These are phyloP conservation scores for Charina bottae DNA, from an alignment of 2,113 vertebrate genomes.

Conservation along the genomic window DNA sequence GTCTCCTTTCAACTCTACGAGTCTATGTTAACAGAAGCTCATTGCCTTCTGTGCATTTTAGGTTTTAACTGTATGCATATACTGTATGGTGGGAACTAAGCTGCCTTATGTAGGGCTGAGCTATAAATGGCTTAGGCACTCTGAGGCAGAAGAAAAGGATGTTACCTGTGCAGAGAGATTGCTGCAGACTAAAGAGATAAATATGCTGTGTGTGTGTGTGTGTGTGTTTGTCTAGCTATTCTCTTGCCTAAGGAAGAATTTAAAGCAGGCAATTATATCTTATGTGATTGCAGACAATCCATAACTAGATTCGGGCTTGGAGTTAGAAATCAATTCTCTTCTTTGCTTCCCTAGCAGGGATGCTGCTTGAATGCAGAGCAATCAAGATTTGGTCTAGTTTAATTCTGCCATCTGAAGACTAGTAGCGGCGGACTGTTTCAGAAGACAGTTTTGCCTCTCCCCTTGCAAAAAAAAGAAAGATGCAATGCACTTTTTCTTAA, in stretches of 20 bases:
- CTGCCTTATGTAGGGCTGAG: not conserved
- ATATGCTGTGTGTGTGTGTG: not conserved
- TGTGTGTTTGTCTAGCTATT: not conserved
- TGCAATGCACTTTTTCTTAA: not conserved
- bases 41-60: not conserved
- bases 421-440: not conserved
- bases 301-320: conserved; percentile 8
- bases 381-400: not conserved
- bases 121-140: not conserved
- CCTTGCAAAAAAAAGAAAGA: not conserved
- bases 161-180: not conserved
- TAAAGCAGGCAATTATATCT: conserved; percentile 23
- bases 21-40: not conserved
- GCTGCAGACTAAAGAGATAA: not conserved
- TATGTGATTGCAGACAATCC: conserved; percentile 9
- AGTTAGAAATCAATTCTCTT: conserved; percentile 19
- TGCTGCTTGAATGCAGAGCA: not conserved
- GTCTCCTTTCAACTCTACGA: not conserved
- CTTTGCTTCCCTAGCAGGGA: conserved; percentile 11
- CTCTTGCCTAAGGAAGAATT: conserved; percentile 21
- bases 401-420: not conserved
- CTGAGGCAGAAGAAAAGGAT: not conserved
- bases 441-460: not conserved
- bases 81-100: not conserved
- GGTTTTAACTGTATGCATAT: not conserved